Base-by-base conservation (phyloP, 1,140 invertebrate genomes). In the Wiebesia pumilae region DNA sequence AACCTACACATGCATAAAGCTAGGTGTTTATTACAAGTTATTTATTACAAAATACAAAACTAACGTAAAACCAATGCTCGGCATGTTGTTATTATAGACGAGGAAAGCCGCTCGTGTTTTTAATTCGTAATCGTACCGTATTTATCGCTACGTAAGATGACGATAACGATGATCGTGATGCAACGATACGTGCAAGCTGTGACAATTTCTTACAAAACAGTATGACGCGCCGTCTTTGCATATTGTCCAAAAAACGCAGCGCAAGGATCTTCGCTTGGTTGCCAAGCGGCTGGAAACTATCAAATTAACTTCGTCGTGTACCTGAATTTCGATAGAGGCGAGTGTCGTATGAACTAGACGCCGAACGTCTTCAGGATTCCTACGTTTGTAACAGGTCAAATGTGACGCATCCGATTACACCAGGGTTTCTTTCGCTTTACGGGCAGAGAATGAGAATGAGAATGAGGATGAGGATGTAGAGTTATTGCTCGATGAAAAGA, bases 181-280 rank as follows among this genome's bases (percentile, higher is more conserved):
- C 1, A 3, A 6, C 21, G 6, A 75, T 1, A 6, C 33, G 9
- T 3, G 30, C 9, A 62, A 62, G 24, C 27, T 10, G 24, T 14
- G 58, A 27, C 24, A 62, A 24, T 27, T 62, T 27, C 24, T 27
- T 62, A 27, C 24, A 24, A 62, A 62, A 6, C 27, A 7, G 3
- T 24, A 6, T 27, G 27, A 24, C 3, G 27, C 3, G 33, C 21
- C 35, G 3, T 47, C 7, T 67, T 30, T 3, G 12, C 27, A 21
- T 38, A 83, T 83, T 83, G 69, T 83, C 69, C 47, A 33, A 83
- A 83, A 83, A 83, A 75, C 30, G 24, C 6, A 43, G 19, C 38
- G 84, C 67, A 58, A 89, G 89, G 89, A 88, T 87, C 75, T 90
- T 87, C 87, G 87, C 86, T 89, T 71, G 88, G 77, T 83, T 88